Evolutionary conservation across 2,113 vertebrate genomes (phyloP).

Genomic region (Amphiprion ocellaris): DNA sequence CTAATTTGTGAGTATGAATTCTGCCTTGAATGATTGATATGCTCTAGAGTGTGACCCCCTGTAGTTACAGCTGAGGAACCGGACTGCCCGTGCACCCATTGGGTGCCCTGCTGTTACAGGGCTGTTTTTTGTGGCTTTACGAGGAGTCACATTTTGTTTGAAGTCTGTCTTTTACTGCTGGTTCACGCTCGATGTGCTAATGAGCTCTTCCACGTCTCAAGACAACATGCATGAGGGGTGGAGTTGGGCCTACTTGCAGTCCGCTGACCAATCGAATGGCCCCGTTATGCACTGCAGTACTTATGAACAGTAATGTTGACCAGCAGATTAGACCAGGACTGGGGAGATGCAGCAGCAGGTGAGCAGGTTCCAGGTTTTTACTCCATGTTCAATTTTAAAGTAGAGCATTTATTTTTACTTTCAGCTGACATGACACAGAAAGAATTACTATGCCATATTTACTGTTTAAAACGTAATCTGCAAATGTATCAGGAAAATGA

Average conservation of each 20-base stretch:
- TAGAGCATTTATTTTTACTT: background rate
- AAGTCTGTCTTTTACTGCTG: constrained; percentile 61
- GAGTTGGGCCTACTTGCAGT: constrained; percentile 15
- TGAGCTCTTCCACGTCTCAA: constrained; percentile 52
- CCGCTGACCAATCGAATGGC: constrained; percentile 57
- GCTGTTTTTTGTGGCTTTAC: constrained; percentile 50
- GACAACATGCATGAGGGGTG: constrained; percentile 44
- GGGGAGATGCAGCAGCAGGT: constrained; percentile 62
- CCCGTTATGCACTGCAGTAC: constrained; percentile 48
- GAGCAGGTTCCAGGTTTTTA: constrained; percentile 13
- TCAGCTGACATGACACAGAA: no score
- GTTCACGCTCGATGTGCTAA: constrained; percentile 46
- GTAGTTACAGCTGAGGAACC: constrained; percentile 1
- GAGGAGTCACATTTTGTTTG: constrained; percentile 59
- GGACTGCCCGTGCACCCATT: constrained; percentile 12
- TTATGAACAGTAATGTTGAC: constrained; percentile 55
- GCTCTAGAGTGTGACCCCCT: background rate
- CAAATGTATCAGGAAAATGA: no score
- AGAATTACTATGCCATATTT: no score
- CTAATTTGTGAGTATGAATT: background rate
- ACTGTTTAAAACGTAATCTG: no score
- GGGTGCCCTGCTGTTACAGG: constrained; percentile 18
- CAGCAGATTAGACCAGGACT: constrained; percentile 41
- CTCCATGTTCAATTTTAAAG: background rate
- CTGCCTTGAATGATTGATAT: background rate